Percentiles rank a stretch among this genome's conserved stretches.
These are phyloP conservation scores for Drosophila villosipedis DNA, from an alignment of 2,888 invertebrate genomes.

Conservation along the genomic window DNA sequence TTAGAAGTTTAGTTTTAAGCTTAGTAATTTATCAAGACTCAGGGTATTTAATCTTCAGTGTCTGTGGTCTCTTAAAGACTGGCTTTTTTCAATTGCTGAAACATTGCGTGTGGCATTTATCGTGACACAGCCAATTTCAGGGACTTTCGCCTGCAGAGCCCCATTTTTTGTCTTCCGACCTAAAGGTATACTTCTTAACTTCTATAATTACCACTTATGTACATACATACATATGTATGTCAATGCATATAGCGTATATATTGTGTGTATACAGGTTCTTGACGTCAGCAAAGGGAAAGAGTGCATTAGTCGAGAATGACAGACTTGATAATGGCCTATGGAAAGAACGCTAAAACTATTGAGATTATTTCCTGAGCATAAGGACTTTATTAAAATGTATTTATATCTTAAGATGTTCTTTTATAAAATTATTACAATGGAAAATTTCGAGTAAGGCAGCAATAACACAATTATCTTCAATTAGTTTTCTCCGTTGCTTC, in stretches of 20 bases:
- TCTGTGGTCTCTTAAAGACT: conserved; percentile 7
- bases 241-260: conserved; percentile 5
- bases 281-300: conserved; percentile 54
- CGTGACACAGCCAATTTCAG: conserved; percentile 66
- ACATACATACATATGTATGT: conserved; percentile 16
- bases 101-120: conserved; percentile 58
- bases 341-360: neutral
- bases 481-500: neutral
- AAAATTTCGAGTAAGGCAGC: neutral
- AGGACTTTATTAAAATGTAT: neutral
- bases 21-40: neutral
- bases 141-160: conserved; percentile 35
- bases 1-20: neutral
- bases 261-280: conserved; percentile 24
- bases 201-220: conserved; percentile 56
- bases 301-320: neutral
- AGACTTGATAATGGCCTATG: neutral
- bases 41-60: conserved; percentile 13
- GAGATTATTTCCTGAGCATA: neutral
- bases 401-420: neutral
- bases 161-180: conserved; percentile 29
- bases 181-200: conserved; percentile 40
- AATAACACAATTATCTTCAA: too few relatives aligned
- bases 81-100: conserved; percentile 39
- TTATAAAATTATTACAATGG: neutral